These are phyloP conservation scores for Cabera pusaria DNA, from an alignment of 2,888 invertebrate species.

Conservation along the genomic window DNA sequence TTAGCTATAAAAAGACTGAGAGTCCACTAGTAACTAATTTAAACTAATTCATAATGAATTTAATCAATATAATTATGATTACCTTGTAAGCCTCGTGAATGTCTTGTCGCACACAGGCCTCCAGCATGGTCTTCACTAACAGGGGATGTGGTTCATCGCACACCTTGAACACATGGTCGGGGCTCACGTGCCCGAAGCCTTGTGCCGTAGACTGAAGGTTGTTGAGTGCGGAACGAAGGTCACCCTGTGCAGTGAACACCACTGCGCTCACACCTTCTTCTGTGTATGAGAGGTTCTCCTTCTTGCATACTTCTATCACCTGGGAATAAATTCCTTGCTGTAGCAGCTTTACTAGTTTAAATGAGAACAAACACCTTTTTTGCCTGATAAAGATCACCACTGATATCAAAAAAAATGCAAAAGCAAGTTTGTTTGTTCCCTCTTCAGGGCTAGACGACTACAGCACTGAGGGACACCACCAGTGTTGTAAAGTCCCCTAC, in stretches of 20 bases:
- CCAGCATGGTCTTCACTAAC: conserved; percentile 95
- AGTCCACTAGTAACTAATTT: neutral
- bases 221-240: conserved; percentile 98
- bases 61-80: no score
- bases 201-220: conserved; percentile 96
- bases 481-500: no score
- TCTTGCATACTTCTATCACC: conserved; percentile 70
- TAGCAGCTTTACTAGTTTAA: no score
- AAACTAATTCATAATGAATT: no score
- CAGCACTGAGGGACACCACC: no score
- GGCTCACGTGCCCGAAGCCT: conserved; percentile 92
- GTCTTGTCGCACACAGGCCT: conserved; percentile 90
- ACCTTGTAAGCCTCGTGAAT: conserved; percentile 93
- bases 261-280: conserved; percentile 98
- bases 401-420: no score
- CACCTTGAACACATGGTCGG: conserved; percentile 98
- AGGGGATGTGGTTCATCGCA: conserved; percentile 99
- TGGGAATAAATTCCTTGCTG: no score
- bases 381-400: no score
- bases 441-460: no score
- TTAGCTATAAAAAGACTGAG: no score
- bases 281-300: conserved; percentile 87
- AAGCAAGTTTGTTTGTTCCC: no score
- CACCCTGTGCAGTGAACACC: conserved; percentile 99
- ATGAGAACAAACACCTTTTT: no score